Evolutionary conservation across 35 echinoderm and acorn worm genomes (phyloP).

Genomic region (Heliocidaris erythrogramma): DNA sequence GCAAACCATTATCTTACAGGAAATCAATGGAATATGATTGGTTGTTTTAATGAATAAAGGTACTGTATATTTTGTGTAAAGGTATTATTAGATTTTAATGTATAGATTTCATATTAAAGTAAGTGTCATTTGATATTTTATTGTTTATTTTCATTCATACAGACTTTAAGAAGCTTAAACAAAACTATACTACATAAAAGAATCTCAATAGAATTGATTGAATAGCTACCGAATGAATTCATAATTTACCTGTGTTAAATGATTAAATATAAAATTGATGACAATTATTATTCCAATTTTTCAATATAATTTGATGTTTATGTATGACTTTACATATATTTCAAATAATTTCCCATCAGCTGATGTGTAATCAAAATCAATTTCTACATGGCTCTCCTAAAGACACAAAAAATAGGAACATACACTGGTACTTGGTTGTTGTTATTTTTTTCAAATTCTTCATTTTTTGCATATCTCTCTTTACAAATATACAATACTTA

Average conservation of each 20-base stretch:
- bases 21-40: background rate
- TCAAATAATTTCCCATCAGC: background rate
- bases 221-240: background rate
- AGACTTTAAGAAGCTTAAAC: background rate
- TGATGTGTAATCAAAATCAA: background rate
- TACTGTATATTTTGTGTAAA: constrained; percentile 13
- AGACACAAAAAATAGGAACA: background rate
- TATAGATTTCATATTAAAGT: background rate
- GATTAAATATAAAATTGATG: too few species aligned
- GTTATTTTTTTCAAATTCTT: too few species aligned
- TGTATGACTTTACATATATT: background rate
- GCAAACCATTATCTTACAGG: background rate
- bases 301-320: background rate
- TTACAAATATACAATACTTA: too few species aligned
- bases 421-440: too few species aligned
- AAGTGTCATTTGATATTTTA: background rate
- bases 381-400: background rate
- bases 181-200: too few species aligned
- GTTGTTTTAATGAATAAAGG: background rate
- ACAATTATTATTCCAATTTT: background rate
- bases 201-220: too few species aligned
- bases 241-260: background rate
- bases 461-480: too few species aligned
- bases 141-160: background rate
- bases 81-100: constrained; percentile 5